These are phyloP conservation scores for Cerceris rybyensis DNA, from an alignment of 2,888 invertebrate species.

Conservation along the genomic window DNA sequence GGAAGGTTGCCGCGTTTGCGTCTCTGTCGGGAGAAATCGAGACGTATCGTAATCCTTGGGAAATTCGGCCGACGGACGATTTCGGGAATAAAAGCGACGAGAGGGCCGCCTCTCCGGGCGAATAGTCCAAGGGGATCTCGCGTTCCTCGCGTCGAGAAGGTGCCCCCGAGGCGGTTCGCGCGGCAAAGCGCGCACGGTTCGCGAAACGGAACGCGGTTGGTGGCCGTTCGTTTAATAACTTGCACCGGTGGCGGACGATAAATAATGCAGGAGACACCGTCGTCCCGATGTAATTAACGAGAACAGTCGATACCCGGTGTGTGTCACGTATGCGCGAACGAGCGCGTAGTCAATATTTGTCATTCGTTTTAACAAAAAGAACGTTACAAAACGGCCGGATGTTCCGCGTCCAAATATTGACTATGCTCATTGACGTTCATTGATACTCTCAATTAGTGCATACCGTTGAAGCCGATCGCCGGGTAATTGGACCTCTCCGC, in stretches of 20 bases:
- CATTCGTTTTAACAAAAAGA: constrained; percentile 70
- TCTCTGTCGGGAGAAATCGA: not conserved
- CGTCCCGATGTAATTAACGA: constrained; percentile 71
- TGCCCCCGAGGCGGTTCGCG: not conserved
- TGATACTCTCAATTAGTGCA: constrained; percentile 71
- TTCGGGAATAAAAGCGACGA: no score
- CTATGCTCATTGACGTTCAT: constrained; percentile 70
- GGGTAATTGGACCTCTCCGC: constrained; percentile 62
- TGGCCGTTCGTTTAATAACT: constrained; percentile 67
- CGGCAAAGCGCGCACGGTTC: constrained; percentile 23
- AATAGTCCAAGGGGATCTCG: not conserved
- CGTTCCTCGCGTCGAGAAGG: not conserved
- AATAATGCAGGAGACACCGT: constrained; percentile 70
- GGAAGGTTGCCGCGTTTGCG: not conserved
- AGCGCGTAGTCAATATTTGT: constrained; percentile 69
- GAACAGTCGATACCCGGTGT: constrained; percentile 66
- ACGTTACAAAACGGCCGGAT: constrained; percentile 71
- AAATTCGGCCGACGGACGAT: no score
- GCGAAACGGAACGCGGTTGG: constrained; percentile 53
- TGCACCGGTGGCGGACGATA: constrained; percentile 66
- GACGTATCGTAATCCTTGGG: no score
- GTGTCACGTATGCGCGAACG: constrained; percentile 68
- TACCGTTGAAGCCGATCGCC: constrained; percentile 68
- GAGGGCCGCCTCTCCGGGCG: no score
- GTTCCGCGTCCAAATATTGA: constrained; percentile 70